Evolutionary conservation across 2,113 vertebrate species (phyloP).

Genomic region (Romanogobio albipinnatus): DNA sequence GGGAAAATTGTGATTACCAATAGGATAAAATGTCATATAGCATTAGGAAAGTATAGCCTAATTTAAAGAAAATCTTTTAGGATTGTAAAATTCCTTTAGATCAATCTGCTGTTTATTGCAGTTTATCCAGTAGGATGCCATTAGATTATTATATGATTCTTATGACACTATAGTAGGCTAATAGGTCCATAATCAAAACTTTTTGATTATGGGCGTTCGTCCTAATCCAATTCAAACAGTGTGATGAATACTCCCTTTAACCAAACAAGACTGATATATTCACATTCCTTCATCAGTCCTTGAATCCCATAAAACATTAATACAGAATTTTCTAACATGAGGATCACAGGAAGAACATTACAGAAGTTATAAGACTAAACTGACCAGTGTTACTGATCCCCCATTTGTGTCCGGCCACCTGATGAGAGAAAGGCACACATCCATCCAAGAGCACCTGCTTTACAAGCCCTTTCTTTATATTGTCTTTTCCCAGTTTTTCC

Average conservation of each 20-base stretch:
- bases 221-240: not conserved
- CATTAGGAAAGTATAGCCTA: not conserved
- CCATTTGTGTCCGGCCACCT: constrained; percentile 94
- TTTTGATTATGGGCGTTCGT: not conserved
- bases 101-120: not conserved
- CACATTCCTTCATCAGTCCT: not conserved
- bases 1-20: not conserved
- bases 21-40: not conserved
- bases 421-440: constrained; percentile 90
- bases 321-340: not conserved
- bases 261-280: not conserved
- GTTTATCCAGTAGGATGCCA: not conserved
- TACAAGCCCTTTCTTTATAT: constrained; percentile 53
- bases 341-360: not conserved
- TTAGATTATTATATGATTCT: not conserved
- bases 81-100: not conserved
- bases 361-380: constrained; percentile 58
- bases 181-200: not conserved
- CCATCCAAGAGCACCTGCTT: constrained; percentile 76
- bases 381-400: constrained; percentile 93
- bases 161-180: not conserved
- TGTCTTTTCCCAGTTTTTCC: constrained; percentile 50
- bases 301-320: not conserved
- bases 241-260: not conserved
- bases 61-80: not conserved